Evolutionary conservation across 1,140 invertebrate genomes (phyloP), one percentile per base, ranked within the genome.

Genomic region (Harpegnathos saltator): DNA sequence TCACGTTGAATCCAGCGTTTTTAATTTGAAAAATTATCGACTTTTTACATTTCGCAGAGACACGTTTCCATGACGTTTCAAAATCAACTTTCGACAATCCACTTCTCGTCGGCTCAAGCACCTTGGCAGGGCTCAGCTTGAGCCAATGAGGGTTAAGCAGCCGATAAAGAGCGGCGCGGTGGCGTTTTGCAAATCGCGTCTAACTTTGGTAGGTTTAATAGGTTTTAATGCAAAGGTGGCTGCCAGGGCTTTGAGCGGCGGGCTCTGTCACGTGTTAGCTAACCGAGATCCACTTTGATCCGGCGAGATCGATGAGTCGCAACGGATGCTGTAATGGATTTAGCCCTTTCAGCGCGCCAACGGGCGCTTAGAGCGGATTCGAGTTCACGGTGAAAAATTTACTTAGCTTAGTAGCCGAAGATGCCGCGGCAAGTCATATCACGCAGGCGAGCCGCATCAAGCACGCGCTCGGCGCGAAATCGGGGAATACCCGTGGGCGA

Each of bases 271-370:
- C 22, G 2, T 74, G n/a, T n/a, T n/a, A n/a, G n/a, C n/a, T n/a
- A 75, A 75, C 26, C 73, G 63, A n/a, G n/a, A 75, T 75, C 73
- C 26, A 75, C 59, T 75, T 75, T 75, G 73, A 75, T 75, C 44
- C 44, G 59, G 22, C 38, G 56, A 75, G 26, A 75, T 75, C 73
- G 59, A 75, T 75, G 44, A 75, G 62, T 63, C 61, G 72, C 72
- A 59, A 73, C 71, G 72, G 52, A 62, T 71, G 38, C 50, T 33
- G 54, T 52, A 82, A 38, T 74, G 29, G 56, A 75, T 65, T 75
- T 75, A 71, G 29, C 62, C 62, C 52, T 73, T 65, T 63, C 44
- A 52, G n/a, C 22, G 19, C 48, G 14, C 44, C n/a, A 59, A 77
- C 62, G 44, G 63, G 11, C 11, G 72, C 44, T 83, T 58, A 77